These are phyloP conservation scores for Cygnus olor DNA, from an alignment of 2,797 vertebrate species.

Conservation along the genomic window DNA sequence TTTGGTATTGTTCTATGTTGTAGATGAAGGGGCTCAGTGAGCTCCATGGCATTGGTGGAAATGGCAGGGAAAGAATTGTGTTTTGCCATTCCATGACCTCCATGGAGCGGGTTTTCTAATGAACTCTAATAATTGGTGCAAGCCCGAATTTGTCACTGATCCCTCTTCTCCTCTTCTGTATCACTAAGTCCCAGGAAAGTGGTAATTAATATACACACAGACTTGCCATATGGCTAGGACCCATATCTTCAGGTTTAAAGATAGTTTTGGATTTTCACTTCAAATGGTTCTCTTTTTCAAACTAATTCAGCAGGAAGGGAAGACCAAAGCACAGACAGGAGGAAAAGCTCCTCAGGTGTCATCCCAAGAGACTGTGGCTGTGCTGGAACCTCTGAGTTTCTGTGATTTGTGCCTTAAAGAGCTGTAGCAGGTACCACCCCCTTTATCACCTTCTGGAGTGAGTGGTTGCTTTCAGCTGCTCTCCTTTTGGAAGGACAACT, in stretches of 20 bases:
- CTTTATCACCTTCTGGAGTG: neutral
- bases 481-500: neutral
- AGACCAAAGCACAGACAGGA: neutral
- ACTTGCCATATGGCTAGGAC: neutral
- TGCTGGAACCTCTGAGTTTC: neutral
- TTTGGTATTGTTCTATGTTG: neutral
- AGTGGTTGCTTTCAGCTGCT: neutral
- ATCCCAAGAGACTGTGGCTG: neutral
- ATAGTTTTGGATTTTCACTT: neutral
- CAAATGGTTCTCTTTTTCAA: neutral
- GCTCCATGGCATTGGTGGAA: neutral
- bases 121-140: neutral
- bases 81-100: neutral
- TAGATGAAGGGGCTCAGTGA: neutral
- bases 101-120: neutral
- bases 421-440: neutral
- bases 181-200: neutral
- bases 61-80: neutral
- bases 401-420: neutral
- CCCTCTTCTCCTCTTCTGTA: neutral
- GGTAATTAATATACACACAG: neutral
- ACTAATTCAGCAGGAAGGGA: neutral
- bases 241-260: neutral
- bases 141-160: neutral
- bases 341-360: neutral